Conservation (phyloP, 30 jellyfish, hydroid and myxozoan genomes). For the Haliclystus octoradiatus region DNA sequence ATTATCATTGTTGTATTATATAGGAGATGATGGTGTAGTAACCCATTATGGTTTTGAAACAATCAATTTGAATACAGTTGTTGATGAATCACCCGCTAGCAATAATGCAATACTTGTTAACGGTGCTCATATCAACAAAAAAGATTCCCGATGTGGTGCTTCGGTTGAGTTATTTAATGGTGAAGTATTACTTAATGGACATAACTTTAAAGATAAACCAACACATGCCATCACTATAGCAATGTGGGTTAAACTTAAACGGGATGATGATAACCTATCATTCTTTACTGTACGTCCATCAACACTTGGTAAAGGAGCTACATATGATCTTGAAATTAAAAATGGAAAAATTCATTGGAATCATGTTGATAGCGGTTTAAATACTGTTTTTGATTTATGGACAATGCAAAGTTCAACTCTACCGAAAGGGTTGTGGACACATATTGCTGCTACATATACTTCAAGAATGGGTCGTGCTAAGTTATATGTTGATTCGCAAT, state of each 20-base stretch:
- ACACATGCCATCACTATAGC: conserved; percentile 79
- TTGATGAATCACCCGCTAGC: conserved; percentile 58
- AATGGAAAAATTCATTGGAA: conserved; percentile 95
- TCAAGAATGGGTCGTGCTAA: conserved; percentile 74
- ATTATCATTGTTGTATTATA: no score
- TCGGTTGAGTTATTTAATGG: conserved; percentile 86
- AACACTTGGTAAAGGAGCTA: conserved; percentile 72
- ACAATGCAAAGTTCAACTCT: conserved; percentile 77
- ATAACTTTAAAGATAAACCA: conserved; percentile 52
- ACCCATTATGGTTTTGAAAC: conserved; percentile 95
- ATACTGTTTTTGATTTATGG: conserved; percentile 55
- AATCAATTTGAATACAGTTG: conserved; percentile 51
- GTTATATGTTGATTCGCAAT: conserved; percentile 72
- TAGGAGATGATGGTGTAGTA: conserved; percentile 45
- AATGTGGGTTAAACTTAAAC: conserved; percentile 84
- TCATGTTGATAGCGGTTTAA: conserved; percentile 56
- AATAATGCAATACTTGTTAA: conserved; percentile 78
- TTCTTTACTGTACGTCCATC: conserved; percentile 59
- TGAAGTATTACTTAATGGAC: conserved; percentile 72
- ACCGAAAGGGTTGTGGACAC: conserved; percentile 98
- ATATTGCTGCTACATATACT: conserved; percentile 82
- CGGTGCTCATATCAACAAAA: conserved; percentile 83
- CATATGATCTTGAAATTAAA: conserved; percentile 65
- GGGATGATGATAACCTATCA: conserved; percentile 70
- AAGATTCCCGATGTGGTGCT: conserved; percentile 95